phyloP scores from a whole-genome alignment of 2,113 vertebrate genomes.

The Podarcis muralis region DNA sequence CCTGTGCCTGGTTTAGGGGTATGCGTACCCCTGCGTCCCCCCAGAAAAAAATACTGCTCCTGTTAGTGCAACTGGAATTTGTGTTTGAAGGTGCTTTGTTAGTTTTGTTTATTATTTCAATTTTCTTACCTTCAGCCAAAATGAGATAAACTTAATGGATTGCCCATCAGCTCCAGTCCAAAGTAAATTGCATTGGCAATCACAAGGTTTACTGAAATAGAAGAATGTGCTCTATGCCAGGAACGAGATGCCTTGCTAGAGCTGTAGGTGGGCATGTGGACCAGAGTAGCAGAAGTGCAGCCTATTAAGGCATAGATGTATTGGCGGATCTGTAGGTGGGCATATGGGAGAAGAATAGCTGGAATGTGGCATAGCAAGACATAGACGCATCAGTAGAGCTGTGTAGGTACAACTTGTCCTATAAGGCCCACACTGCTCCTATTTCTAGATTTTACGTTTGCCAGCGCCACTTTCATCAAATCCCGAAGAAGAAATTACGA shows the following conservation, averaged over 20 bases:
- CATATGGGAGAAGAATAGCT: neutral
- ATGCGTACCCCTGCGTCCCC: too few relatives aligned
- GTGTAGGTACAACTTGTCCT: neutral
- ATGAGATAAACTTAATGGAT: neutral
- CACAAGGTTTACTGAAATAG: neutral
- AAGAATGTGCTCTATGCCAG: neutral
- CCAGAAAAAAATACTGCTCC: too few relatives aligned
- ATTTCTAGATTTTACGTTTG: neutral
- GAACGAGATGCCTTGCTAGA: neutral
- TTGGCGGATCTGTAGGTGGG: neutral
- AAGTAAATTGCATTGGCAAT: neutral
- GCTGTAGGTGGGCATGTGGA: neutral
- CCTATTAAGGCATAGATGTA: neutral
- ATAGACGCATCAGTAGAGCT: neutral
- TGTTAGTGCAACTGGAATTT: neutral
- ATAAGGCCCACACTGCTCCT: neutral
- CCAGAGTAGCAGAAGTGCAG: neutral
- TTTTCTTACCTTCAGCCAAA: neutral
- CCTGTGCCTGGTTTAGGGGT: too few relatives aligned
- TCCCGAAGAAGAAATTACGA: slow-evolving; percentile 15
- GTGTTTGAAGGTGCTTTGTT: neutral
- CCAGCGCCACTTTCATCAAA: neutral
- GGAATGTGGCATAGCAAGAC: neutral
- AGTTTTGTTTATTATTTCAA: neutral
- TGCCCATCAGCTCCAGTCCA: neutral